These are phyloP conservation scores for Rhineura floridana DNA, from an alignment of 2,113 vertebrate species.

Conservation along the genomic window DNA sequence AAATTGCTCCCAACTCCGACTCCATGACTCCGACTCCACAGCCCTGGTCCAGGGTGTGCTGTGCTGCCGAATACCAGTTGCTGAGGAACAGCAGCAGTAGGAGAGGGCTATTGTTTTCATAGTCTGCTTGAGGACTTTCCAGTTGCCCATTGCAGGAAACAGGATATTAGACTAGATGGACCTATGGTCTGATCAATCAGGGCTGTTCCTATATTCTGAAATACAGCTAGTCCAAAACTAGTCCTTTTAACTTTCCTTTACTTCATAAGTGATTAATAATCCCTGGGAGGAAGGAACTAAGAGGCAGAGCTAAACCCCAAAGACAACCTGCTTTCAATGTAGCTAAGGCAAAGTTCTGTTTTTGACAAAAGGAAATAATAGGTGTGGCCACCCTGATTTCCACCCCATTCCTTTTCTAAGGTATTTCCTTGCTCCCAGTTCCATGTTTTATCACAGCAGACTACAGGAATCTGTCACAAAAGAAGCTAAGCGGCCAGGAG, in stretches of 20 bases:
- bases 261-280: not conserved
- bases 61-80: no score
- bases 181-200: not conserved
- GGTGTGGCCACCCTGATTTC: not conserved
- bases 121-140: no score
- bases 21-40: no score
- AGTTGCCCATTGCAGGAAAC: no score
- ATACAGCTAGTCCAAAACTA: not conserved
- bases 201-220: not conserved
- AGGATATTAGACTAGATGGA: no score
- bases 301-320: not conserved
- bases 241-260: not conserved
- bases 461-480: not conserved
- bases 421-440: no score
- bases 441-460: not conserved
- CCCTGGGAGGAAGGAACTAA: not conserved
- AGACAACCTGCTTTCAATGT: not conserved
- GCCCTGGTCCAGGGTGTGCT: no score
- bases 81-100: no score
- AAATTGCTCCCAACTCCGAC: no score
- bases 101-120: no score
- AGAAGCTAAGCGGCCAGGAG: no score
- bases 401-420: conserved; percentile 26
- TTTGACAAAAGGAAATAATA: not conserved
- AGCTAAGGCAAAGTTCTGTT: not conserved